Evolutionary conservation across 2,113 vertebrate species (phyloP), one percentile per base, ranked within the genome.

Genomic region (Cavia porcellus): DNA sequence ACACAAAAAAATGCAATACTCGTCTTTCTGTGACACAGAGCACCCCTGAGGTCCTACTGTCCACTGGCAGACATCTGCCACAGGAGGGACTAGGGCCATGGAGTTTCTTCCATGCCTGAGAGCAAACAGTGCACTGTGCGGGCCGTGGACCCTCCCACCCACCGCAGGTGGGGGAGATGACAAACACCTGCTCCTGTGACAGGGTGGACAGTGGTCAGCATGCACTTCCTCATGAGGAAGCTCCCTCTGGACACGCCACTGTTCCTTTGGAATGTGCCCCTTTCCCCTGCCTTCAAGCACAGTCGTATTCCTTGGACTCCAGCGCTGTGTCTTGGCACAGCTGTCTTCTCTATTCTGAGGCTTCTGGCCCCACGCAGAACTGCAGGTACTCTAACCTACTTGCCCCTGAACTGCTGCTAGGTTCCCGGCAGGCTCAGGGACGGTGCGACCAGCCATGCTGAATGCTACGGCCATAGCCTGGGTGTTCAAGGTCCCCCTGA

Each of bases 331-430:
- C 24, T 2, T 20, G 5, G 0, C 1, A 9, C 22, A 47, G 75
- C 14, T 7, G 1, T 3, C 30, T 0, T 47, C 47, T 12, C 11
- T 9, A 5, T 30, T 15, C 1, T 8, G 12, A 0, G 15, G 28
- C 28, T 24, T 50, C 22, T 19, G 4, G 13, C 7, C 15, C 62
- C 32, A 32, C 13, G 64, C 28, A 25, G 50, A 35, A 22, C 50
- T 7, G 0, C 47, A 38, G 24, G 42, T 30, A 28, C 47, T 15
- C 25, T 14, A 42, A 32, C 15, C 3, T 0, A 45, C 47, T 59
- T 4, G 11, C 22, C 15, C 4, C 0, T 0, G 25, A 4, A 55
- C 1, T 12, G 28, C 14, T 15, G 13, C 11, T 5, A 42, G 38
- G 19, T 35, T 6, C 45, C 0, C 1, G 17, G 70, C 20, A 2